Conservation (phyloP, 2,113 vertebrate genomes). For the Bothrops jararaca region DNA sequence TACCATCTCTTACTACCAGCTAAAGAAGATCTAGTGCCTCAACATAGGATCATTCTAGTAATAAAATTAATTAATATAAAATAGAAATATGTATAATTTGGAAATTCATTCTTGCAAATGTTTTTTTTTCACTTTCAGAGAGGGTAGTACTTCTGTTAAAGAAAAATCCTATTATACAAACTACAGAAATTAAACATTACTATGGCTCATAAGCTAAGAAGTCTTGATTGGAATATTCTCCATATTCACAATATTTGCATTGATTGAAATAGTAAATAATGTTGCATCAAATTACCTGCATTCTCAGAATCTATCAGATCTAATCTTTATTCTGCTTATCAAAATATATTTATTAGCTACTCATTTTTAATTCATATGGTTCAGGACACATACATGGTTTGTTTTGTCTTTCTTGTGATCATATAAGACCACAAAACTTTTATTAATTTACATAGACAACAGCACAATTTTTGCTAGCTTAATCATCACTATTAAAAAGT, state of each 20-base stretch:
- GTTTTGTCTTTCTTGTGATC: not conserved
- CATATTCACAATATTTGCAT: not conserved
- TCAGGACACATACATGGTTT: not conserved
- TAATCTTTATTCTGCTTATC: not conserved
- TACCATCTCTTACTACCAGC: not conserved
- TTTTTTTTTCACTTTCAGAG: not conserved
- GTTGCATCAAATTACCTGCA: not conserved
- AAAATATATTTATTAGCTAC: not conserved
- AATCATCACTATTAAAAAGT: not conserved
- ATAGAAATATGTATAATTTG: not conserved
- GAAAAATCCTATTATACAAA: not conserved
- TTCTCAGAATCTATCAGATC: not conserved
- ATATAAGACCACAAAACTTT: not conserved
- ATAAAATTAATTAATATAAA: not conserved
- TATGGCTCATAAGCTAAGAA: not conserved
- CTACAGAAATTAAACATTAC: not conserved
- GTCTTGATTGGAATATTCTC: not conserved
- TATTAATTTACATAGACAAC: not conserved
- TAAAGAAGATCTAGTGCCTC: not conserved
- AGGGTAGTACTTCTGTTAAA: not conserved
- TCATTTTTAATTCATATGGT: not conserved
- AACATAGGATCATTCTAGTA: not conserved
- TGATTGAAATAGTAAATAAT: not conserved
- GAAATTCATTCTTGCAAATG: not conserved
- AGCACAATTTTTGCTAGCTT: not conserved